These are phyloP conservation scores for Daubentonia madagascariensis DNA, from an alignment of 2,113 vertebrate species.

Conservation along the genomic window DNA sequence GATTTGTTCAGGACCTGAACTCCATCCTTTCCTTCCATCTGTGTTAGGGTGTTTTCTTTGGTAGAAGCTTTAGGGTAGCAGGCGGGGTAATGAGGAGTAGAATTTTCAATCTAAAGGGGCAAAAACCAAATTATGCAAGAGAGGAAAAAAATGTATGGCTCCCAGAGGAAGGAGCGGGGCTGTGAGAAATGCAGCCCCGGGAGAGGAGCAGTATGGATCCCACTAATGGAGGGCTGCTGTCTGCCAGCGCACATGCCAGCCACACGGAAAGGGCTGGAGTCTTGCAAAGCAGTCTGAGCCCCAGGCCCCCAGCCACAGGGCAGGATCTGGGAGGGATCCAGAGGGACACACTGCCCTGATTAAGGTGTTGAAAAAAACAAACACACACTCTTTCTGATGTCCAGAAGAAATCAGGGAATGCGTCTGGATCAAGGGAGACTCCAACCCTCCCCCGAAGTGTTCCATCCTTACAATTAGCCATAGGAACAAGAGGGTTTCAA, in stretches of 20 bases:
- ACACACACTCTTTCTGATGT: not conserved
- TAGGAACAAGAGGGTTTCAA: not conserved
- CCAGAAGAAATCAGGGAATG: not conserved
- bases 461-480: not conserved
- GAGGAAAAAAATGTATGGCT: not conserved
- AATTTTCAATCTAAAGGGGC: not conserved
- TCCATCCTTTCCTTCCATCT: not conserved
- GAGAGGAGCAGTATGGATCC: not conserved
- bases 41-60: not conserved
- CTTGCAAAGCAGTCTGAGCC: not conserved
- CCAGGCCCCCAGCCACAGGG: rapidly evolving
- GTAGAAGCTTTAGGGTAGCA: not conserved
- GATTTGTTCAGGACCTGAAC: not conserved
- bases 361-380: not conserved
- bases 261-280: not conserved
- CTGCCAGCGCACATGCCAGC: not conserved
- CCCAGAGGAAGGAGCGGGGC: not conserved
- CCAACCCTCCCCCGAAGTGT: not conserved
- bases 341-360: not conserved
- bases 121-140: not conserved
- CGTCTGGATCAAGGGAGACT: not conserved
- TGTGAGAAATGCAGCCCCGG: not conserved
- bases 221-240: not conserved
- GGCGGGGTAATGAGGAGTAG: not conserved
- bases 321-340: not conserved